phyloP scores from a whole-genome alignment of 2,113 vertebrate genomes.

The Chiloscyllium plagiosum region DNA sequence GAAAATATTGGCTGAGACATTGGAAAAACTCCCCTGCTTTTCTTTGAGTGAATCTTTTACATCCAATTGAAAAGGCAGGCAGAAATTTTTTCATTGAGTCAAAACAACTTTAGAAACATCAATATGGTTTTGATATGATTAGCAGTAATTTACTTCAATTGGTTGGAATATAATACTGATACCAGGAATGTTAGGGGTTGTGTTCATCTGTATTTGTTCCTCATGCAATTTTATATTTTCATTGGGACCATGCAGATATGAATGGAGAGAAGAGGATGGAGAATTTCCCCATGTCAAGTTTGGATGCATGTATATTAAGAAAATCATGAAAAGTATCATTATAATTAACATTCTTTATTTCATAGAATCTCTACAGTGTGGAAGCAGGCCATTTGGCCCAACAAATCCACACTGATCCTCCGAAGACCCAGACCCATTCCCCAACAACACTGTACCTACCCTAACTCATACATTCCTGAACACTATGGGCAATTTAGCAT shows the following conservation, averaged over 20 bases:
- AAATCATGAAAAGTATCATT: neutral
- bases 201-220: neutral
- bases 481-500: too few species aligned
- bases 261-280: constrained; percentile 46
- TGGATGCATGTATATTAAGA: constrained; percentile 42
- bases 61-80: neutral
- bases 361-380: too few species aligned
- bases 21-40: neutral
- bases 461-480: too few species aligned
- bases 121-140: neutral
- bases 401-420: too few species aligned
- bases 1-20: neutral
- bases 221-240: constrained; percentile 29
- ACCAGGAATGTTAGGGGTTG: neutral
- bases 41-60: neutral
- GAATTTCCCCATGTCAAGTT: constrained; percentile 47
- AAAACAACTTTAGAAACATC: neutral
- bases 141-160: neutral
- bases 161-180: neutral
- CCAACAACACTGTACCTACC: too few species aligned
- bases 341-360: neutral
- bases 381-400: too few species aligned
- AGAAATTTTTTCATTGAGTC: neutral
- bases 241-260: constrained; percentile 45
- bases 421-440: too few species aligned